Conservation (phyloP, 2,113 vertebrate genomes). For the Sebastes schlegelii region DNA sequence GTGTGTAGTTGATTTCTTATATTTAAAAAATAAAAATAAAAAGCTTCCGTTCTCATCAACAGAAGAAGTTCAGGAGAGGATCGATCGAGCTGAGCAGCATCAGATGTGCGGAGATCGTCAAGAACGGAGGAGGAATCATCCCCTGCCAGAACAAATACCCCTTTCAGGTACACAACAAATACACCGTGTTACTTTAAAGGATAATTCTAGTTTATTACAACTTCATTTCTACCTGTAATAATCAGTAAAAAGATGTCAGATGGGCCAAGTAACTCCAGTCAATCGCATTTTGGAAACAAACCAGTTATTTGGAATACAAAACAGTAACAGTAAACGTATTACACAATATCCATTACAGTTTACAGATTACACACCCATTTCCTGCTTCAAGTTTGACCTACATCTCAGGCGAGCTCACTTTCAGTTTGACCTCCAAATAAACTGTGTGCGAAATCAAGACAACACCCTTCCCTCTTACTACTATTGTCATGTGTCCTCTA, state of each 20-base stretch:
- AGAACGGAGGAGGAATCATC: constrained; percentile 85
- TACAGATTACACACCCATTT: not conserved
- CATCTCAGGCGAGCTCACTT: not conserved
- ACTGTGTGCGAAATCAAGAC: too few species aligned
- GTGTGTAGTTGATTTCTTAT: not conserved
- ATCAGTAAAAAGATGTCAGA: not conserved
- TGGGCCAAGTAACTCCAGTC: not conserved
- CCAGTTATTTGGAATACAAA: not conserved
- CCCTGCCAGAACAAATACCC: constrained; percentile 97
- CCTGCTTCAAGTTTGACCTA: not conserved
- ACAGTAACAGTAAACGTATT: not conserved
- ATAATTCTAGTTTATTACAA: not conserved
- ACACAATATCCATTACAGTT: not conserved
- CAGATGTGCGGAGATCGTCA: constrained; percentile 94
- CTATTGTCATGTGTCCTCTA: too few species aligned
- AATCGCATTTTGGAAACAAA: not conserved
- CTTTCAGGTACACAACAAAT: constrained; percentile 88
- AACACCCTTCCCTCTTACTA: too few species aligned
- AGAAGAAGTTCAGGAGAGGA: constrained; percentile 93
- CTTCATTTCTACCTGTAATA: not conserved
- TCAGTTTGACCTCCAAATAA: too few species aligned
- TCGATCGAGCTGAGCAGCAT: constrained; percentile 91
- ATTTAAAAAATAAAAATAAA: not conserved
- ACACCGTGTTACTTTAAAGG: not conserved
- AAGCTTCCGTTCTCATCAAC: not conserved